A percentile compares a stretch with the other conserved stretches of the same genome.
phyloP scores from a whole-genome alignment of 2,113 vertebrate species.

The Chionis minor region DNA sequence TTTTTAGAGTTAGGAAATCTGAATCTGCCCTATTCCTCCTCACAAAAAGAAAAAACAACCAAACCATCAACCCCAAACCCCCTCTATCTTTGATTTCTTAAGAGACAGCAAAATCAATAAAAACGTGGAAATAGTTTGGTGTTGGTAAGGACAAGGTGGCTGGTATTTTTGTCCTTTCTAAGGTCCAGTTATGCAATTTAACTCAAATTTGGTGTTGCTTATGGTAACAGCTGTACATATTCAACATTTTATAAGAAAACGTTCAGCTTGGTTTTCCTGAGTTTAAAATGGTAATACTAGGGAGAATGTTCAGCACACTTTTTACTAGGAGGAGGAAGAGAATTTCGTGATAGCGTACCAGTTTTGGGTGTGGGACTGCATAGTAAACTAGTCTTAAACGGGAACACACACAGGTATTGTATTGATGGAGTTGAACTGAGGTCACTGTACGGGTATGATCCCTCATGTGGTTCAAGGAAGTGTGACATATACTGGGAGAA shows the following conservation, averaged over 20 bases:
- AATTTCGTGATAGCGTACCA: not conserved
- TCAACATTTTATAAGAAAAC: not conserved
- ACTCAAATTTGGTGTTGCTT: not conserved
- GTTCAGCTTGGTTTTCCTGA: not conserved
- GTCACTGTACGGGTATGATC: not conserved
- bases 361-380: not conserved
- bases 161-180: not conserved
- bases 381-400: not conserved
- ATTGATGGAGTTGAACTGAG: too few relatives aligned
- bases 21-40: not conserved
- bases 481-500: not conserved
- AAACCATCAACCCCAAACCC: accelerated
- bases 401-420: accelerated
- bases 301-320: not conserved
- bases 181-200: not conserved
- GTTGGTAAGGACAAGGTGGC: not conserved
- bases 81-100: not conserved
- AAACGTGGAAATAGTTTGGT: not conserved
- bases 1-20: not conserved
- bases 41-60: not conserved
- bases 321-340: not conserved
- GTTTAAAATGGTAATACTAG: not conserved
- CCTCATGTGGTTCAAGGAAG: not conserved
- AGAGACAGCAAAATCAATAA: not conserved
- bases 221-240: not conserved